Evolutionary conservation across 2,113 vertebrate genomes (phyloP).

Genomic region (Rhea pennata): DNA sequence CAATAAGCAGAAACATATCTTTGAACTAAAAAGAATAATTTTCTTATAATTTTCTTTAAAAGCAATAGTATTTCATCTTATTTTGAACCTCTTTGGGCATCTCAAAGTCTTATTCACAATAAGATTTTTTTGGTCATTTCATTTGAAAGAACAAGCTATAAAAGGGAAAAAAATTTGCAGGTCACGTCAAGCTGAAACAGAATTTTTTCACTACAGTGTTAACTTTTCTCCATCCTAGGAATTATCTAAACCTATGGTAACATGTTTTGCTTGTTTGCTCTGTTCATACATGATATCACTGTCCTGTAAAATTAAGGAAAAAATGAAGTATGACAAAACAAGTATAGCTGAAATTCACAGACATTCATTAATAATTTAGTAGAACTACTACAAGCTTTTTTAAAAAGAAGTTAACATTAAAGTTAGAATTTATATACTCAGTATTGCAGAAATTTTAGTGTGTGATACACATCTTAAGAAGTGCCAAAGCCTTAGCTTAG

Average conservation of each 20-base stretch:
- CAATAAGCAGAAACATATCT: neutral
- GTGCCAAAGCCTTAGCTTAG: neutral
- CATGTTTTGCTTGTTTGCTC: neutral
- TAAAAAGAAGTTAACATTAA: neutral
- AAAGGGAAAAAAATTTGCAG: neutral
- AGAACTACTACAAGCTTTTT: neutral
- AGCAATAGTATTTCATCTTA: neutral
- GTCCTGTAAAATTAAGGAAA: neutral
- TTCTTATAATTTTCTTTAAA: neutral
- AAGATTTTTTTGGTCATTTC: neutral
- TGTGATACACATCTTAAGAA: neutral
- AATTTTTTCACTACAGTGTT: neutral
- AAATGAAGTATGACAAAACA: neutral
- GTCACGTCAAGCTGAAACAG: neutral
- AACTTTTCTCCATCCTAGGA: neutral
- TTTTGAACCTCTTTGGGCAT: neutral
- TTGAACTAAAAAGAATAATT: neutral
- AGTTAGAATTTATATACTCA: neutral
- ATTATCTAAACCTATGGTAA: neutral
- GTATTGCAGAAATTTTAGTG: neutral
- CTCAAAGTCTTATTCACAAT: neutral
- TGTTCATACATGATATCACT: neutral
- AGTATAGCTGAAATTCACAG: neutral
- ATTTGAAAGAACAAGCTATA: neutral
- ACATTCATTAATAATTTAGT: neutral